Evolutionary conservation across 2,888 invertebrate species (phyloP).

Genomic region (Hipparchia sbordonii): DNA sequence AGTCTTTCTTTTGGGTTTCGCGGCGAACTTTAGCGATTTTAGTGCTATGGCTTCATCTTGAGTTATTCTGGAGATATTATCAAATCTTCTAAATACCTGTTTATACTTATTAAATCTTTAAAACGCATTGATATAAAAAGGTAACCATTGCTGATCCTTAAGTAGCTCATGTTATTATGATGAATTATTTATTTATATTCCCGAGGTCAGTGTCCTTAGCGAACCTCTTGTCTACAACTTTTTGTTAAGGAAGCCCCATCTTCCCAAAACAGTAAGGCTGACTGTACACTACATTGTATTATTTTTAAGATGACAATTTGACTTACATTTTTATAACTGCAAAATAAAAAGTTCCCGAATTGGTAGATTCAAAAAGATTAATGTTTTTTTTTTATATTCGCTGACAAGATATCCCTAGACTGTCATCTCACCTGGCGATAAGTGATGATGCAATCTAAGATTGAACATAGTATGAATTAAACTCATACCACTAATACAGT

Average conservation of each 20-base stretch:
- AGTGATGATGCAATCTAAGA: no score
- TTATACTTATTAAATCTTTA: background rate
- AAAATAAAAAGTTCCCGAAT: background rate
- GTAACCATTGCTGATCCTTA: background rate
- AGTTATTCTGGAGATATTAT: no score
- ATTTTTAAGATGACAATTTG: background rate
- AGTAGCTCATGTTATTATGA: background rate
- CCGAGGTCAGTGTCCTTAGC: slow-evolving; percentile 23
- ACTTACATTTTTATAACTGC: background rate
- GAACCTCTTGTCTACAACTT: slow-evolving; percentile 16
- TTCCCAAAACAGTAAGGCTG: slow-evolving; percentile 13
- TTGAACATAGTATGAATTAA: no score
- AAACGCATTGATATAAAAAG: no score
- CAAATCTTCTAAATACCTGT: no score
- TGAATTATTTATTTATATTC: slow-evolving; percentile 14
- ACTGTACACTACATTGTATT: slow-evolving; percentile 1
- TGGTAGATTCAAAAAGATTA: background rate
- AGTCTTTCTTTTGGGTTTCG: no score
- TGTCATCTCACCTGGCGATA: no score
- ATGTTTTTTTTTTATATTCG: no score
- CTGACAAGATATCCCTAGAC: no score
- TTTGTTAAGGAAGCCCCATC: slow-evolving; percentile 3
- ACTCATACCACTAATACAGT: no score
- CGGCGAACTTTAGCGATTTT: no score
- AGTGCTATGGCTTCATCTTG: no score